Conservation (phyloP, 2,113 vertebrate genomes). For the Calonectris borealis region DNA sequence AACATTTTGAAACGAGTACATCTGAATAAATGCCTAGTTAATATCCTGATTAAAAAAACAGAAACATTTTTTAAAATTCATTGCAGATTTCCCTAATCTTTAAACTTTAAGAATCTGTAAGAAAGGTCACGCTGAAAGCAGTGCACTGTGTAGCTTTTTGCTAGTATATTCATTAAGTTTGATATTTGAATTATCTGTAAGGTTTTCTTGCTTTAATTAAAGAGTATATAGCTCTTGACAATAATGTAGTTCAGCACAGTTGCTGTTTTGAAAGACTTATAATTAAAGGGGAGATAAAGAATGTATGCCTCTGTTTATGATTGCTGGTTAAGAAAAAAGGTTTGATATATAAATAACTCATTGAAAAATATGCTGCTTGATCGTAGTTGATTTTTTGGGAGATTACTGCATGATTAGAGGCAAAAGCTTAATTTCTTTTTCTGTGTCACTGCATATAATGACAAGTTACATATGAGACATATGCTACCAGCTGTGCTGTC, state of each 20-base stretch:
- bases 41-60: not conserved
- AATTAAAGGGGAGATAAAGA: not conserved
- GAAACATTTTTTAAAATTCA: not conserved
- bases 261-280: not conserved
- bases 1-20: not conserved
- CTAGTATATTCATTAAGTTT: not conserved
- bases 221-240: not conserved
- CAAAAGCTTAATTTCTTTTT: constrained; percentile 48
- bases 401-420: constrained; percentile 26
- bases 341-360: not conserved
- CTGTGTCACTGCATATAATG: constrained; percentile 37
- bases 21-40: not conserved
- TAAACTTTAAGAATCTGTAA: not conserved
- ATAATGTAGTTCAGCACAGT: not conserved
- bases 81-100: not conserved
- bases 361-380: not conserved
- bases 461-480: constrained; percentile 33
- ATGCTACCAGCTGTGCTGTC: constrained; percentile 55
- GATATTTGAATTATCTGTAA: not conserved
- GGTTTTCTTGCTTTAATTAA: not conserved
- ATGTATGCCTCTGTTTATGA: not conserved
- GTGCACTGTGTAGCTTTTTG: not conserved
- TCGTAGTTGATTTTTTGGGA: not conserved
- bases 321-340: not conserved
- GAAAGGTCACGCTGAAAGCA: not conserved